Conservation (phyloP, 2,888 invertebrate species). For the Cybosia mesomella region DNA sequence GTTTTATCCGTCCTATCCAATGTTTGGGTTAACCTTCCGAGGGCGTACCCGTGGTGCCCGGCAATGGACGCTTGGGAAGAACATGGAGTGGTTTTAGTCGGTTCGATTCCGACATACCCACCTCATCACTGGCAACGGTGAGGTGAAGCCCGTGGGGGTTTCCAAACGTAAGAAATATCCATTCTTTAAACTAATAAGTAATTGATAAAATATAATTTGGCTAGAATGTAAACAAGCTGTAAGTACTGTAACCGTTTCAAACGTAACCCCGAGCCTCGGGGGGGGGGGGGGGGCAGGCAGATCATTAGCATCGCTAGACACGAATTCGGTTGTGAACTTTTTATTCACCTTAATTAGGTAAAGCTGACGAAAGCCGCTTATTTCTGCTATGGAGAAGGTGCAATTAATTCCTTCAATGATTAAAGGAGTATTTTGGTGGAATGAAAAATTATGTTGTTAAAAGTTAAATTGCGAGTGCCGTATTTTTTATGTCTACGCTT, state of each 20-base stretch:
- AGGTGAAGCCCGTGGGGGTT: no score
- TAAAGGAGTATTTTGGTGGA: slow-evolving; percentile 12
- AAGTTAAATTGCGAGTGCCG: slow-evolving; percentile 7
- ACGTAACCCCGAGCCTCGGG: neutral
- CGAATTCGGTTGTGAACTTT: slow-evolving; percentile 27
- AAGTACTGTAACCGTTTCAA: slow-evolving; percentile 3
- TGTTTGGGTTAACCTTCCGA: no score
- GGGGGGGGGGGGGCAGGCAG: neutral
- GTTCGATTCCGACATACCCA: no score
- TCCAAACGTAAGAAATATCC: no score
- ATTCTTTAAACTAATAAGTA: no score
- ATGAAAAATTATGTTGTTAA: neutral
- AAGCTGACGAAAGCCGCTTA: slow-evolving; percentile 30
- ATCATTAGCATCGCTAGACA: slow-evolving; percentile 37
- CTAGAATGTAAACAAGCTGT: slow-evolving; percentile 6
- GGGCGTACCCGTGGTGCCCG: no score
- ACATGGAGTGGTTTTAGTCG: no score
- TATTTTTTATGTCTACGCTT: neutral
- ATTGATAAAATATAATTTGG: no score
- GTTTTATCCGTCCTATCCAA: no score
- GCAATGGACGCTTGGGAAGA: no score
- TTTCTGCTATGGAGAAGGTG: slow-evolving; percentile 30
- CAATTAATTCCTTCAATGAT: slow-evolving; percentile 33
- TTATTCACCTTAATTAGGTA: slow-evolving; percentile 33
- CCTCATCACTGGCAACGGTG: no score